Percentiles rank a stretch among this genome's conserved stretches.
These are phyloP conservation scores for Aricia artaxerxes DNA, from an alignment of 2,888 invertebrate genomes.

Conservation along the genomic window DNA sequence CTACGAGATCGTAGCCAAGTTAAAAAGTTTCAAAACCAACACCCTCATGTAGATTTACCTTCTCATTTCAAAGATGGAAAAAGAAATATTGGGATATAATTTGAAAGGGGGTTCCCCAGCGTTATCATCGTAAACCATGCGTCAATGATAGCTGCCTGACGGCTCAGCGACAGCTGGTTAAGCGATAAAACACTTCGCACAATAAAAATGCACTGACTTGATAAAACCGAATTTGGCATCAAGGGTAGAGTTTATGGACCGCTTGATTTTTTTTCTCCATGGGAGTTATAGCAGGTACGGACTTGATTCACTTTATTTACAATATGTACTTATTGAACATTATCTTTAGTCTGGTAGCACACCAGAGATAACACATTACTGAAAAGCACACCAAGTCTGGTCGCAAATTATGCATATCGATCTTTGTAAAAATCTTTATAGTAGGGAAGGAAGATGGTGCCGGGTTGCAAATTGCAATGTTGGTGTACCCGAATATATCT, in stretches of 20 bases:
- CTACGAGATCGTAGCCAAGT: neutral
- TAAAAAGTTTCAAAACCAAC: neutral
- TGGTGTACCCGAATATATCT: neutral
- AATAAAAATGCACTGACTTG: neutral
- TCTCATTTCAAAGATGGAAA: neutral
- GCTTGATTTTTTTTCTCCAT: neutral
- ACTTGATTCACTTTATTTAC: neutral
- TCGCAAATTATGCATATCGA: neutral
- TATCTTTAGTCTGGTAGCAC: too few species aligned
- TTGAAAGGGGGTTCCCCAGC: neutral
- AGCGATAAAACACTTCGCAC: neutral
- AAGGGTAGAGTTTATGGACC: neutral
- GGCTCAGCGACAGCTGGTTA: neutral
- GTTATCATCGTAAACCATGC: constrained; percentile 8
- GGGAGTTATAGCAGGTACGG: neutral
- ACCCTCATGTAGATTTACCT: neutral
- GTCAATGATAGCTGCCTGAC: neutral
- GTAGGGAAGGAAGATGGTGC: too few species aligned
- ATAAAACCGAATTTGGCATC: neutral
- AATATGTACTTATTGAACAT: neutral
- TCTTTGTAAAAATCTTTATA: neutral
- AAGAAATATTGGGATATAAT: neutral
- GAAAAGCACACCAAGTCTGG: neutral
- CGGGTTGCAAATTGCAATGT: too few species aligned
- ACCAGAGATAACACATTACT: too few species aligned